Conservation (phyloP, 2,113 vertebrate genomes). For the Mesocricetus auratus region DNA sequence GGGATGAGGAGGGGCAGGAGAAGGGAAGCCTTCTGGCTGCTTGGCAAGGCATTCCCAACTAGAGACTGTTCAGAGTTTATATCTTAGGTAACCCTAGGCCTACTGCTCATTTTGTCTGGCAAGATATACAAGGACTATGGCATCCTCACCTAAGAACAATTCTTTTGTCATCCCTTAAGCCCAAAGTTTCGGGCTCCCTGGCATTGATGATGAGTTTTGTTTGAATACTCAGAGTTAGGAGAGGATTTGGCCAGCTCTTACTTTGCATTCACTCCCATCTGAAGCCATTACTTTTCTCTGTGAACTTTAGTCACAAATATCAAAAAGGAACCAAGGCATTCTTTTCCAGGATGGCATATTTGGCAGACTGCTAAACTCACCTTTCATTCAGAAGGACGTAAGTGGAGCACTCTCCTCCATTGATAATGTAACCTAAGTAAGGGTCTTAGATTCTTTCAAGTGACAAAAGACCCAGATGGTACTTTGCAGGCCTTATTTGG, state of each 20-base stretch:
- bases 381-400: background rate
- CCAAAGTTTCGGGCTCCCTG: conserved; percentile 42
- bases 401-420: background rate
- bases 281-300: conserved; percentile 19
- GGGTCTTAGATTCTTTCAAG: background rate
- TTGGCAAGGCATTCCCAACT: conserved; percentile 50
- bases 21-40: conserved; percentile 54
- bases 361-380: background rate
- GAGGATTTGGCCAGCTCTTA: background rate
- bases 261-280: background rate
- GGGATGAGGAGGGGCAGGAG: conserved; percentile 61
- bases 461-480: background rate
- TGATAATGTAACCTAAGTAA: background rate
- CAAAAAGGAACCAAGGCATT: conserved; percentile 35
- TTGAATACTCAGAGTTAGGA: background rate
- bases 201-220: background rate
- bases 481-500: background rate
- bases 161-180: conserved; percentile 33
- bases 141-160: conserved; percentile 27
- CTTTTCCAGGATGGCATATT: background rate
- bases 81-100: conserved; percentile 66
- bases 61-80: conserved; percentile 48
- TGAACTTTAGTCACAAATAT: conserved; percentile 29
- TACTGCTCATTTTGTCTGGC: conserved; percentile 51
- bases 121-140: conserved; percentile 4